Evolutionary conservation across 23 tunicate genomes (phyloP).

Genomic region (Diplosoma virens): DNA sequence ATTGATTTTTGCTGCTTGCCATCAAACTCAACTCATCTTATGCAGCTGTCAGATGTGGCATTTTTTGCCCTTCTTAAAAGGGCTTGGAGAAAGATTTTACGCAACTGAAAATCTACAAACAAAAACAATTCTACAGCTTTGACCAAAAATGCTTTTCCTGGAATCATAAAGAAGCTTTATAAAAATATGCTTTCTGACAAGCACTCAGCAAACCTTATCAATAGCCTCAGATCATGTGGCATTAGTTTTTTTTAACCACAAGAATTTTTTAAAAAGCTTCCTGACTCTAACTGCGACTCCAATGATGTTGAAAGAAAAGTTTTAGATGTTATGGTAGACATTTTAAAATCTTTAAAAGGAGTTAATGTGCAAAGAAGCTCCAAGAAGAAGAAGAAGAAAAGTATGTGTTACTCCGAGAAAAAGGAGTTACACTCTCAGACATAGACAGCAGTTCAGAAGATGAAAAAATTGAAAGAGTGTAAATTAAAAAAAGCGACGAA

Average conservation of each 20-base stretch:
- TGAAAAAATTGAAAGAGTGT: not conserved
- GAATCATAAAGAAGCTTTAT: not conserved
- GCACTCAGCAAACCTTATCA: not conserved
- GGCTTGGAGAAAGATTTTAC: not conserved
- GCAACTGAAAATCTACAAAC: not conserved
- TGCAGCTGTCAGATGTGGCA: conserved; percentile 10
- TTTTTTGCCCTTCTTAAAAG: not conserved
- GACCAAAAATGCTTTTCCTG: conserved; percentile 7
- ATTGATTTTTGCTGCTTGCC: conserved; percentile 6
- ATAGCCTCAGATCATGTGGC: conserved; percentile 1
- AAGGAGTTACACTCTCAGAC: too few relatives aligned
- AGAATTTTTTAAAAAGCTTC: not conserved
- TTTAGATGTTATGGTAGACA: not conserved
- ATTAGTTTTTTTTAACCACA: too few relatives aligned
- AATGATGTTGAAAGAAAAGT: not conserved
- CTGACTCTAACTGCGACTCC: too few relatives aligned
- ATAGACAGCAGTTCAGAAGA: not conserved
- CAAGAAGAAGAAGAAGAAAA: not conserved
- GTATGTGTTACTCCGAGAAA: not conserved
- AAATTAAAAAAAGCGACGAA: not conserved
- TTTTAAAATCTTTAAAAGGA: not conserved
- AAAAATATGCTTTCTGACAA: not conserved
- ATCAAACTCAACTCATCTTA: conserved; percentile 5
- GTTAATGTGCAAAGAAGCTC: not conserved
- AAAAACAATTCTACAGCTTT: not conserved